Conservation (phyloP, 2,113 vertebrate genomes). For the Procavia capensis region DNA sequence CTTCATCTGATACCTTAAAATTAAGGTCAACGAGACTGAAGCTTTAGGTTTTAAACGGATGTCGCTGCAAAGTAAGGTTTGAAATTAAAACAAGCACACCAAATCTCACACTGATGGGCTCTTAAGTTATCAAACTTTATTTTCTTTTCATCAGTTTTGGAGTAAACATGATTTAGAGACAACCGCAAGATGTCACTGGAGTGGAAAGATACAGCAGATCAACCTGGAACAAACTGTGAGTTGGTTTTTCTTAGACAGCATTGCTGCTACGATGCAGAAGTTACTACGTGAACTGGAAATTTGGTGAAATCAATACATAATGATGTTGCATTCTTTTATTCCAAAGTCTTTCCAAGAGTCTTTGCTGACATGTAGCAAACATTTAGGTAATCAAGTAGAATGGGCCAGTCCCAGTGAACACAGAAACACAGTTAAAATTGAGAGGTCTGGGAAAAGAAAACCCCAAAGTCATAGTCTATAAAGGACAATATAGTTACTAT, state of each 20-base stretch:
- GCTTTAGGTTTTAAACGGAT: slow-evolving; percentile 69
- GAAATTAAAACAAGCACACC: slow-evolving; percentile 75
- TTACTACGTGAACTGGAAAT: not conserved
- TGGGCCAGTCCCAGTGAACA: not conserved
- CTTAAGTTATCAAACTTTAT: slow-evolving; percentile 26
- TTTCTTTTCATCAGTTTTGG: slow-evolving; percentile 69
- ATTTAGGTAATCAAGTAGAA: not conserved
- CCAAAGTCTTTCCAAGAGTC: not conserved
- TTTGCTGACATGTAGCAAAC: not conserved
- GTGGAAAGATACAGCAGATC: not conserved
- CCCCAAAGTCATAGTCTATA: not conserved
- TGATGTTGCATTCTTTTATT: not conserved
- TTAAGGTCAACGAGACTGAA: slow-evolving; percentile 76
- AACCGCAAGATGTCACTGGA: slow-evolving; percentile 26
- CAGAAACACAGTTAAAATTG: slow-evolving; percentile 5
- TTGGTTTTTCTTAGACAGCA: not conserved
- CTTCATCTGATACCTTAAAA: slow-evolving; percentile 69
- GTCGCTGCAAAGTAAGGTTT: slow-evolving; percentile 64
- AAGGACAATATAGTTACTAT: not conserved
- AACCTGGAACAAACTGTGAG: slow-evolving; percentile 60
- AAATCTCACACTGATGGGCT: slow-evolving; percentile 47
- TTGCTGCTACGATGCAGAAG: not conserved
- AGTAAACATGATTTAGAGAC: slow-evolving; percentile 49
- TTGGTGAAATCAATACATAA: not conserved
- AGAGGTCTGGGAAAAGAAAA: not conserved